These are phyloP conservation scores for Phaedon cochleariae DNA, from an alignment of 2,888 invertebrate species.

Conservation along the genomic window DNA sequence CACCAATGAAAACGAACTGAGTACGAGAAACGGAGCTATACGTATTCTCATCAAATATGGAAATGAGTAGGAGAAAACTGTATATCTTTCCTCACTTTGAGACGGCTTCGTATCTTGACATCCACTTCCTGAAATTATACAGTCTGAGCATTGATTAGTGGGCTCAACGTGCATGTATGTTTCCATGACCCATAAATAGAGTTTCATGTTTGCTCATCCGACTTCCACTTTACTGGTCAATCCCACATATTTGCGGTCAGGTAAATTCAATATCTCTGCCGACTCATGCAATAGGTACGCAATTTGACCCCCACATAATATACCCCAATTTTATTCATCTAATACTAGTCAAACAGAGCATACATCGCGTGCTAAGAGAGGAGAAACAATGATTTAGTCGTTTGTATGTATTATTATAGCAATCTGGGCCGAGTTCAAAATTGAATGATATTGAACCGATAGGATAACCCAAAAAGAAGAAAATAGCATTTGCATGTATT, in stretches of 20 bases:
- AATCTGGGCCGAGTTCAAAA: no score
- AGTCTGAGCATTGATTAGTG: no score
- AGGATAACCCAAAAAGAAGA: no score
- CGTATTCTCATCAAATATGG: no score
- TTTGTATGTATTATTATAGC: not conserved
- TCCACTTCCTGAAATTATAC: no score
- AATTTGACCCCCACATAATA: not conserved
- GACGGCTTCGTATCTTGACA: no score
- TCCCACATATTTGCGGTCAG: not conserved
- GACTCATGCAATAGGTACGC: not conserved
- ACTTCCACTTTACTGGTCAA: not conserved
- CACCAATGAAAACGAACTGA: no score
- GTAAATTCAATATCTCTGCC: not conserved
- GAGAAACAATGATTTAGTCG: not conserved
- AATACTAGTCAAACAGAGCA: not conserved
- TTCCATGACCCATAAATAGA: not conserved
- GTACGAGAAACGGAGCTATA: no score
- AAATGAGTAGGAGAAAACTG: no score
- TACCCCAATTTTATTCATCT: not conserved
- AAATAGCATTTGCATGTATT: no score
- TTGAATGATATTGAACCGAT: no score
- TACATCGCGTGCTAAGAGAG: not conserved
- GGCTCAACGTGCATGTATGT: not conserved
- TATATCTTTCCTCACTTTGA: no score
- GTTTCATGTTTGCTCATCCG: not conserved